Evolutionary conservation across 53 echinoderm and acorn worm genomes (phyloP).

Genomic region (Holothuria scabra): DNA sequence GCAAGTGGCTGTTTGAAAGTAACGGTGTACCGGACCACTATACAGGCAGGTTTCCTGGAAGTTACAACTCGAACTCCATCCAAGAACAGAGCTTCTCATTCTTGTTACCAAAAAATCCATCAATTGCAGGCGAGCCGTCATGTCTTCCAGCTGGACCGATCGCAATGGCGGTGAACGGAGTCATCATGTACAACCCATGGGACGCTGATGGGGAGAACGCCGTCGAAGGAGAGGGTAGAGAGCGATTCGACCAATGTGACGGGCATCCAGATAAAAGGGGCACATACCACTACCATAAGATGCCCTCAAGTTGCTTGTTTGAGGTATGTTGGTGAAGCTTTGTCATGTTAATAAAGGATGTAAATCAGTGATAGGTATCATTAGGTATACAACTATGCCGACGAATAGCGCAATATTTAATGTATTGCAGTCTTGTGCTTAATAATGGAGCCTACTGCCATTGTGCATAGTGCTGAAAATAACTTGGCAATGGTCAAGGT

Average conservation of each 20-base stretch:
- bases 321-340: background rate
- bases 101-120: constrained; percentile 58
- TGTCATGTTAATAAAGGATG: too few species aligned
- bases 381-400: too few species aligned
- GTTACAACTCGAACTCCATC: constrained; percentile 58
- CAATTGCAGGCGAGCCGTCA: constrained; percentile 30
- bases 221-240: constrained; percentile 65
- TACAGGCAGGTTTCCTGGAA: constrained; percentile 27
- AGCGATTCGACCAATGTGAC: constrained; percentile 73
- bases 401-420: too few species aligned
- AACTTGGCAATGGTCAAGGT: too few species aligned
- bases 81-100: constrained; percentile 29
- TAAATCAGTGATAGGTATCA: too few species aligned
- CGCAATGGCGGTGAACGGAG: constrained; percentile 64
- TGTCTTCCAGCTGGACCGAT: constrained; percentile 64
- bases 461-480: too few species aligned
- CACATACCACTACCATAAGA: constrained; percentile 71
- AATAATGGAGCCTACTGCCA: too few species aligned
- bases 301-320: constrained; percentile 62
- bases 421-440: too few species aligned
- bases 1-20: constrained; percentile 58
- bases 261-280: constrained; percentile 69
- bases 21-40: constrained; percentile 57
- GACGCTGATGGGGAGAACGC: constrained; percentile 64
- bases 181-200: constrained; percentile 72